These are phyloP conservation scores for Tenebrio molitor DNA, from an alignment of 1,140 invertebrate genomes.

Conservation along the genomic window DNA sequence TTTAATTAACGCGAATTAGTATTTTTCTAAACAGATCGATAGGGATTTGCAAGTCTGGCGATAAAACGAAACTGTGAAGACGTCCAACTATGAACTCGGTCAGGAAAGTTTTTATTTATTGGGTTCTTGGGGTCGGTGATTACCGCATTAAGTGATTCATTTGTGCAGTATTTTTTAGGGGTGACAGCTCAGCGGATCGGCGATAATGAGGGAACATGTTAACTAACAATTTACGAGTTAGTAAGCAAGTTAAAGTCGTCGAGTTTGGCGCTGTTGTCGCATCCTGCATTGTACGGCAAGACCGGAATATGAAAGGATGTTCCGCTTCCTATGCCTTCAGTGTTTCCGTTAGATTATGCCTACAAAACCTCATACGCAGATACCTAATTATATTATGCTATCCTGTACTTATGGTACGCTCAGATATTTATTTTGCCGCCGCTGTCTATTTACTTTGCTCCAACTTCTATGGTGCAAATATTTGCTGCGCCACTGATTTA, in stretches of 20 bases:
- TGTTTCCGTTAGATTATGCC: slow-evolving; percentile 54
- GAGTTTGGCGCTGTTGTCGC: slow-evolving; percentile 47
- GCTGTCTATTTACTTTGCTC: slow-evolving; percentile 27
- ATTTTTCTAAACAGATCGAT: slow-evolving; percentile 19
- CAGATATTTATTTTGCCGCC: slow-evolving; percentile 33
- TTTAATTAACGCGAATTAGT: slow-evolving; percentile 2
- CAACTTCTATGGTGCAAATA: slow-evolving; percentile 20
- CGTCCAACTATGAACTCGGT: slow-evolving; percentile 17
- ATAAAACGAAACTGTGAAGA: slow-evolving; percentile 37
- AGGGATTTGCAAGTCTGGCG: slow-evolving; percentile 13
- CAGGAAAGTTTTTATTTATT: slow-evolving; percentile 37
- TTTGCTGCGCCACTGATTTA: slow-evolving; percentile 25
- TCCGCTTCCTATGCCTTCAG: slow-evolving; percentile 52
- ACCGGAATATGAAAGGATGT: slow-evolving; percentile 52
- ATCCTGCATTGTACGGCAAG: slow-evolving; percentile 50
- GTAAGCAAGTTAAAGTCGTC: slow-evolving; percentile 47
- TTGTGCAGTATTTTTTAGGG: slow-evolving; percentile 40
- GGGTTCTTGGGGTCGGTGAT: slow-evolving; percentile 34
- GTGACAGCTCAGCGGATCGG: slow-evolving; percentile 31
- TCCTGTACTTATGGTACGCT: slow-evolving; percentile 35
- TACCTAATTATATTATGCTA: slow-evolving; percentile 45
- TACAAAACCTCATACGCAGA: slow-evolving; percentile 47
- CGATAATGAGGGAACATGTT: slow-evolving; percentile 43
- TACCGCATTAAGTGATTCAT: slow-evolving; percentile 44
- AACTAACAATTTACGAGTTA: slow-evolving; percentile 48